phyloP scores from a whole-genome alignment of 2,113 vertebrate species.

The Cyanocitta stelleri region DNA sequence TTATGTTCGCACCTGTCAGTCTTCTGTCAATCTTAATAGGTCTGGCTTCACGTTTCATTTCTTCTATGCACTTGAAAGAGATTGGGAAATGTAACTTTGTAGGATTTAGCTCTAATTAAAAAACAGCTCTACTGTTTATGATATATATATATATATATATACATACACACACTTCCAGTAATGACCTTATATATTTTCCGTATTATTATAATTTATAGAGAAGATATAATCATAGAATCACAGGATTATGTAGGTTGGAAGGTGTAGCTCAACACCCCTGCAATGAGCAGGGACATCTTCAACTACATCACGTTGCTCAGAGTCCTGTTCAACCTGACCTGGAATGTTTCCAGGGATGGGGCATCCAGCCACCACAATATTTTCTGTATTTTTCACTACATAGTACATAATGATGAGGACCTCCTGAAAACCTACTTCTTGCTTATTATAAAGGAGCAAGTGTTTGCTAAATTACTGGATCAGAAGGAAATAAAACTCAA shows the following conservation, averaged over 20 bases:
- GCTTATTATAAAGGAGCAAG: background rate
- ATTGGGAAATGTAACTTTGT: constrained; percentile 15
- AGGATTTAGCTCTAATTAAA: background rate
- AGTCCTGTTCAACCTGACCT: background rate
- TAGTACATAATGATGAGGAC: background rate
- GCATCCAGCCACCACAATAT: background rate
- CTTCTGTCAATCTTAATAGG: constrained; percentile 94
- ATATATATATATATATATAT: background rate
- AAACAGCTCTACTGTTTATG: background rate
- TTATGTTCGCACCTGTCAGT: constrained; percentile 94
- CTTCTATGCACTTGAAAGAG: constrained; percentile 86
- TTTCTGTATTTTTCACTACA: background rate
- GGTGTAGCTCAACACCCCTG: accelerated
- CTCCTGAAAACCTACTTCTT: background rate
- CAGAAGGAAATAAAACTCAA: background rate
- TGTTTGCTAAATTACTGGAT: background rate
- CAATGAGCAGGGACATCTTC: background rate
- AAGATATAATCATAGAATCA: background rate
- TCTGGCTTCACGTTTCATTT: constrained; percentile 90
- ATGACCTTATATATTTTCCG: background rate
- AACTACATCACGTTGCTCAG: background rate
- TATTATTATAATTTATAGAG: background rate
- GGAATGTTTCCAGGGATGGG: background rate
- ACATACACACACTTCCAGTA: background rate
- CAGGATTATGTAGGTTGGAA: background rate